Conservation (phyloP, 1,140 invertebrate genomes). For the Ceratina calcarata region DNA sequence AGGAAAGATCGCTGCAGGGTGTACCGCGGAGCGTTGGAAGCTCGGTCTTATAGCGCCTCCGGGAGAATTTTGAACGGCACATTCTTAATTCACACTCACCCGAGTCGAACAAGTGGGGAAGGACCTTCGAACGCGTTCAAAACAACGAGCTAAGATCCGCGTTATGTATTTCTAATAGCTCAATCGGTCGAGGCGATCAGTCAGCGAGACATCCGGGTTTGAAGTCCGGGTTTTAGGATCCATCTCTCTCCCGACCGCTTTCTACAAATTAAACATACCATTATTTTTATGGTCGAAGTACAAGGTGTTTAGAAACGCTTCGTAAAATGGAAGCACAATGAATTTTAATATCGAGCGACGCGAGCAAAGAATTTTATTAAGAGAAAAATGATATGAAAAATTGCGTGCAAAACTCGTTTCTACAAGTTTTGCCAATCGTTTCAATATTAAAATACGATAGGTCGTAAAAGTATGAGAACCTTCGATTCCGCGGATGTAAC, state of each 20-base stretch:
- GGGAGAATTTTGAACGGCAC: too few species aligned
- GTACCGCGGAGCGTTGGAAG: background rate
- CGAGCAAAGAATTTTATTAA: too few species aligned
- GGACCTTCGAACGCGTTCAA: background rate
- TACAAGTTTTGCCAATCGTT: too few species aligned
- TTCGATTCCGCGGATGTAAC: background rate
- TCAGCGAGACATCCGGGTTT: constrained; percentile 8
- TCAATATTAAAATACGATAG: too few species aligned
- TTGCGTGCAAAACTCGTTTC: too few species aligned
- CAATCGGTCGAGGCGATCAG: background rate
- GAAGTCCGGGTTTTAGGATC: background rate
- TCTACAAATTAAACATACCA: background rate
- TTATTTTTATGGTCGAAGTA: too few species aligned
- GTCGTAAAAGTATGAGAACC: background rate
- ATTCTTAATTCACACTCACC: background rate
- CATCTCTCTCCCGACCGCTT: background rate
- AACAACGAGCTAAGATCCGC: background rate
- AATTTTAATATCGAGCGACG: too few species aligned
- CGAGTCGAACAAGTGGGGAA: background rate
- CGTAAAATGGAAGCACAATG: too few species aligned
- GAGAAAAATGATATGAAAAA: too few species aligned
- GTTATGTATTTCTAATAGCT: background rate
- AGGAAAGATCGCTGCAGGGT: background rate
- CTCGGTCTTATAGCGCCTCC: too few species aligned
- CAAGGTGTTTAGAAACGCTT: too few species aligned